These are phyloP conservation scores for Tauraco erythrolophus DNA, from an alignment of 2,113 vertebrate species.

Conservation along the genomic window DNA sequence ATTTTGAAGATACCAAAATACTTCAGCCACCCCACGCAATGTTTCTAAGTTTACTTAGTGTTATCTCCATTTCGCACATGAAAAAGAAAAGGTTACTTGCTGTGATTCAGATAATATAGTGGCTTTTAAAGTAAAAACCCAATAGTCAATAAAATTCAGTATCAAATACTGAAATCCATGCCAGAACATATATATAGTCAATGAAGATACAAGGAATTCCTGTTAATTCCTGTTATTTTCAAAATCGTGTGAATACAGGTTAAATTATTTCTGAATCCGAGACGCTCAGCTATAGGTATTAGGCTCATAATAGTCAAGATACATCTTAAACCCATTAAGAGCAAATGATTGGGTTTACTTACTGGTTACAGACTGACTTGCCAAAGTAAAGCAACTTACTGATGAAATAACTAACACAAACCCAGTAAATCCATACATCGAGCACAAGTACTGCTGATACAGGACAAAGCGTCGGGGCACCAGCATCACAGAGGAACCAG, in stretches of 20 bases:
- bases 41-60: constrained; percentile 30
- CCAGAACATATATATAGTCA: background rate
- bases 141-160: background rate
- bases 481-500: background rate
- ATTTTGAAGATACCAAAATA: constrained; percentile 2
- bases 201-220: background rate
- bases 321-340: background rate
- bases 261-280: background rate
- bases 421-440: background rate
- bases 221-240: background rate
- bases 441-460: background rate
- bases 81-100: background rate
- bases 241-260: background rate
- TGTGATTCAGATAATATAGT: background rate
- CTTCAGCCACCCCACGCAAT: background rate
- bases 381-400: background rate
- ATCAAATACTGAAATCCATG: background rate
- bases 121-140: background rate
- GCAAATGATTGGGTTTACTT: background rate
- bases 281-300: background rate
- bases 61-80: background rate
- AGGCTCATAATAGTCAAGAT: background rate
- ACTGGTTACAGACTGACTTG: background rate
- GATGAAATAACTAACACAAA: background rate
- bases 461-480: background rate